phyloP scores from a whole-genome alignment of 2,113 vertebrate genomes.

The Sylvia atricapilla region DNA sequence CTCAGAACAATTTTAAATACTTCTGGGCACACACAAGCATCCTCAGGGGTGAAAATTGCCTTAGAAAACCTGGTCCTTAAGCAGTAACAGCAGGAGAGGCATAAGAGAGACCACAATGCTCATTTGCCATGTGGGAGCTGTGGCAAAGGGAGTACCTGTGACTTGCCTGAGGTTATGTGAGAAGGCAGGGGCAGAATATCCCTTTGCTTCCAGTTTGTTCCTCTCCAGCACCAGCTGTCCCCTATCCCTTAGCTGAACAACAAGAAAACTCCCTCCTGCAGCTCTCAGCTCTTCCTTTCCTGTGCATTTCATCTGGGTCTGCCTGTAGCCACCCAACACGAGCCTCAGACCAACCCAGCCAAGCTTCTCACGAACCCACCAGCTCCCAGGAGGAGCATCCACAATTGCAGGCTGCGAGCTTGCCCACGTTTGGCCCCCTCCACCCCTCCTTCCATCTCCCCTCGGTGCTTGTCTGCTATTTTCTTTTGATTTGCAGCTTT shows the following conservation, averaged over 20 bases:
- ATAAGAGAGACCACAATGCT: not conserved
- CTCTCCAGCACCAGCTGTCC: not conserved
- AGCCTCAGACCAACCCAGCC: not conserved
- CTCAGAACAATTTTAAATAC: not conserved
- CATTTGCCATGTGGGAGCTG: not conserved
- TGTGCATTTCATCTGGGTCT: not conserved
- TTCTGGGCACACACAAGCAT: not conserved
- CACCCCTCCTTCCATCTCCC: not conserved
- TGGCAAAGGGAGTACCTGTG: not conserved
- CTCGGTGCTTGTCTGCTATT: not conserved
- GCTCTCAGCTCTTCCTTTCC: not conserved
- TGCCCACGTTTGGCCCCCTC: not conserved
- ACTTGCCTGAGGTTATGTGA: not conserved
- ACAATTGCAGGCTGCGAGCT: not conserved
- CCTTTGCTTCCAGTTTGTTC: not conserved
- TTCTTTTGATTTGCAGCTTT: conserved; percentile 58
- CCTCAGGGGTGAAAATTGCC: not conserved
- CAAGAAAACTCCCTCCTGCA: not conserved
- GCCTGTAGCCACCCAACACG: not conserved
- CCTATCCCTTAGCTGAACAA: not conserved
- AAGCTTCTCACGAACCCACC: not conserved
- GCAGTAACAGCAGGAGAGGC: not conserved
- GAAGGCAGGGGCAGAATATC: not conserved
- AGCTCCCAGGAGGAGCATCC: not conserved
- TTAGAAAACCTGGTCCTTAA: not conserved